These are phyloP conservation scores for Nomada lathburiana DNA, from an alignment of 2,888 invertebrate genomes.

Conservation along the genomic window DNA sequence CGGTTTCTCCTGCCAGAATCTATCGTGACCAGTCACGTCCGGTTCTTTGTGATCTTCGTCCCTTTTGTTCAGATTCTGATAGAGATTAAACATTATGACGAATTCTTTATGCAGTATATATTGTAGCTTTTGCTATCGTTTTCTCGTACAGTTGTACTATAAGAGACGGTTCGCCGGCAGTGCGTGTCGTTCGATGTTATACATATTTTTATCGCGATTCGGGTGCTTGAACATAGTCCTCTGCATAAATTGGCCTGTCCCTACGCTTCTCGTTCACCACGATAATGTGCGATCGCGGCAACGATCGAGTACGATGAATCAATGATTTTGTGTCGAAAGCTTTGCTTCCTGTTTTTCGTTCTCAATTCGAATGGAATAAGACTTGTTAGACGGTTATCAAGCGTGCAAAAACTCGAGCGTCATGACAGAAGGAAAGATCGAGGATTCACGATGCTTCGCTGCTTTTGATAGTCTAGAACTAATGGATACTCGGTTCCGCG, in stretches of 20 bases:
- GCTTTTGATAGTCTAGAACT: background rate
- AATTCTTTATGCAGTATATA: background rate
- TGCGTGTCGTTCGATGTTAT: too few relatives aligned
- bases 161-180: background rate
- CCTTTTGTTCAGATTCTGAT: slow-evolving; percentile 89
- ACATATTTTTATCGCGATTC: too few relatives aligned
- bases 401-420: background rate
- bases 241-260: background rate
- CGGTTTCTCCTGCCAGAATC: slow-evolving; percentile 90
- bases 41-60: slow-evolving; percentile 84
- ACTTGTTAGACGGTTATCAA: background rate
- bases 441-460: background rate
- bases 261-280: background rate
- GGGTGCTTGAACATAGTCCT: too few relatives aligned
- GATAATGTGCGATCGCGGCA: too few relatives aligned
- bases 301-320: too few relatives aligned
- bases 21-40: slow-evolving; percentile 91
- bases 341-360: background rate
- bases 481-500: background rate
- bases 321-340: too few relatives aligned
- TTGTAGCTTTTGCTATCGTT: slow-evolving; percentile 1
- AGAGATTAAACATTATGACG: slow-evolving; percentile 90
- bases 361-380: background rate
- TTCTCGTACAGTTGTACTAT: background rate
- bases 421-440: background rate